Conservation (phyloP, 2,888 invertebrate species). For the Volucella inanis region DNA sequence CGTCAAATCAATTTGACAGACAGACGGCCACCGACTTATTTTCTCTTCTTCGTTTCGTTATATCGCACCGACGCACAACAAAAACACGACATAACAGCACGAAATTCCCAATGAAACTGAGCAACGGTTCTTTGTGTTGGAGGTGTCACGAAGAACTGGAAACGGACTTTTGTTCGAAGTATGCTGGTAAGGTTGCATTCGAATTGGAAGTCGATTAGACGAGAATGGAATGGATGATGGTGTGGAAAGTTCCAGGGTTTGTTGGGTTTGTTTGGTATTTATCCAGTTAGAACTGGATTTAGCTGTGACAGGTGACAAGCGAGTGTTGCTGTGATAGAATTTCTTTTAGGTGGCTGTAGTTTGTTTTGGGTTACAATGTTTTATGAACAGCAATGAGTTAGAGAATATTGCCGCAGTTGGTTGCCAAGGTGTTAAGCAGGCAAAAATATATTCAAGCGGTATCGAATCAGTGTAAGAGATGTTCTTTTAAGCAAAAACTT, state of each 20-base stretch:
- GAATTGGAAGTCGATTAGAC: not conserved
- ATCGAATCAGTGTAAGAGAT: too few relatives aligned
- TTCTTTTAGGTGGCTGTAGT: not conserved
- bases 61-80: constrained; percentile 26
- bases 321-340: constrained; percentile 9
- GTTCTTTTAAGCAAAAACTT: too few relatives aligned
- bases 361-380: too few relatives aligned
- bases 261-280: constrained; percentile 17
- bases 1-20: too few relatives aligned
- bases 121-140: constrained; percentile 26
- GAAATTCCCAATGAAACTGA: constrained; percentile 64
- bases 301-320: not conserved
- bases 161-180: constrained; percentile 2
- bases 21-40: constrained; percentile 36
- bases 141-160: constrained; percentile 33
- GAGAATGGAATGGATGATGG: not conserved
- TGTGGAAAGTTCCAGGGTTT: constrained; percentile 54
- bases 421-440: too few relatives aligned
- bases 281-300: not conserved
- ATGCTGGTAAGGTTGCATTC: constrained; percentile 6
- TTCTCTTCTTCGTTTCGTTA: not conserved
- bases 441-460: too few relatives aligned
- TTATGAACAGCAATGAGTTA: too few relatives aligned
- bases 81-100: constrained; percentile 42
- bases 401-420: too few relatives aligned